phyloP scores from a whole-genome alignment of 1,140 invertebrate species.

The Cardiocondyla obscurior region DNA sequence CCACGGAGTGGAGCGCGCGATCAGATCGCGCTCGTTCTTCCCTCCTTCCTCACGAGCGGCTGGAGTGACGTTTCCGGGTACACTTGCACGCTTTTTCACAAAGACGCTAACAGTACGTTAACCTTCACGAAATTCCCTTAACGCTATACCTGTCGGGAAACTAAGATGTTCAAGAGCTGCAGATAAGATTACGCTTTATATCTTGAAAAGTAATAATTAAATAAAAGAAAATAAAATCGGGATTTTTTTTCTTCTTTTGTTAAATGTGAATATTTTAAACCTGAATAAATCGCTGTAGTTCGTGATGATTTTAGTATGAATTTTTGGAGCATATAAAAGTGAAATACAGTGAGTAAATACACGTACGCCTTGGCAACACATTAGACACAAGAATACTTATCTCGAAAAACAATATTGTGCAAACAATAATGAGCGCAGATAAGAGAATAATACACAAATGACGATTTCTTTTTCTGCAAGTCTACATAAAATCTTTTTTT shows the following conservation, averaged over 20 bases:
- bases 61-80: slow-evolving; percentile 25
- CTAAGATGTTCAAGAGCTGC: slow-evolving; percentile 15
- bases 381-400: slow-evolving; percentile 67
- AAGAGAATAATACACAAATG: slow-evolving; percentile 58
- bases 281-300: background rate
- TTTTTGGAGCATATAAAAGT: slow-evolving; percentile 22
- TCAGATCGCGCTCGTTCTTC: slow-evolving; percentile 63
- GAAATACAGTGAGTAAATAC: slow-evolving; percentile 67
- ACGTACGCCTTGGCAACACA: slow-evolving; percentile 52
- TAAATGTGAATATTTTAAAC: background rate
- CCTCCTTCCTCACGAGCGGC: slow-evolving; percentile 38
- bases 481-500: too few relatives aligned
- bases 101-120: background rate
- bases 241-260: background rate
- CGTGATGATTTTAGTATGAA: slow-evolving; percentile 7
- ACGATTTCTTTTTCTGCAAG: slow-evolving; percentile 22
- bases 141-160: background rate
- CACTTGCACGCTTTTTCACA: background rate
- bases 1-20: slow-evolving; percentile 49
- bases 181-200: background rate
- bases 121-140: background rate
- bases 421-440: slow-evolving; percentile 71
- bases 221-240: background rate
- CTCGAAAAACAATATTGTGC: slow-evolving; percentile 72
- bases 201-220: background rate